These are phyloP conservation scores for Laterallus jamaicensis DNA, from an alignment of 2,113 vertebrate species.

Conservation along the genomic window DNA sequence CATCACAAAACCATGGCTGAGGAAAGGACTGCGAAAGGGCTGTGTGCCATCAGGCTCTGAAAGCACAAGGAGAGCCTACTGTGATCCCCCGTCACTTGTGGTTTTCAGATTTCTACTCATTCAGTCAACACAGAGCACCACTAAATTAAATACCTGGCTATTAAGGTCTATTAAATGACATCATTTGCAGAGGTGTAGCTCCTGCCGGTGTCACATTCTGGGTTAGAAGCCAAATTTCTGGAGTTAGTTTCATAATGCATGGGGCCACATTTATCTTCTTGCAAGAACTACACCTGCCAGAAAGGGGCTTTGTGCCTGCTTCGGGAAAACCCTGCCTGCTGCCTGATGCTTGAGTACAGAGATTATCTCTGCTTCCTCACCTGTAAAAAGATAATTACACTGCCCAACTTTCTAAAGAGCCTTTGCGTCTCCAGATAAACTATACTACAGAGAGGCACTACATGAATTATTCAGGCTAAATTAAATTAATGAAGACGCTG, in stretches of 20 bases:
- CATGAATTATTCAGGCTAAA: slow-evolving; percentile 59
- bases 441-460: background rate
- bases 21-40: background rate
- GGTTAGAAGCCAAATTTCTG: background rate
- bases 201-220: background rate
- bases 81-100: background rate
- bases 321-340: background rate
- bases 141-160: background rate
- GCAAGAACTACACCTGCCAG: background rate
- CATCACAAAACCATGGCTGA: background rate
- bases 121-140: background rate
- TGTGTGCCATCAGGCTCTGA: background rate
- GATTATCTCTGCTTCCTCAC: slow-evolving; percentile 18
- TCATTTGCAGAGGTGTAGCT: background rate
- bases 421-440: slow-evolving; percentile 26
- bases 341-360: background rate
- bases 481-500: slow-evolving; percentile 43
- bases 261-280: background rate
- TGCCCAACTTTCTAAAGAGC: background rate
- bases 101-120: background rate
- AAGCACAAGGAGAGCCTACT: background rate
- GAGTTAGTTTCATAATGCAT: background rate
- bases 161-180: background rate
- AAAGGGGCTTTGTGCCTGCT: background rate
- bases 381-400: slow-evolving; percentile 43